A percentile compares a stretch with the other conserved stretches of the same genome.
phyloP scores from a whole-genome alignment of 2,888 invertebrate species.

The Junonia oenone region DNA sequence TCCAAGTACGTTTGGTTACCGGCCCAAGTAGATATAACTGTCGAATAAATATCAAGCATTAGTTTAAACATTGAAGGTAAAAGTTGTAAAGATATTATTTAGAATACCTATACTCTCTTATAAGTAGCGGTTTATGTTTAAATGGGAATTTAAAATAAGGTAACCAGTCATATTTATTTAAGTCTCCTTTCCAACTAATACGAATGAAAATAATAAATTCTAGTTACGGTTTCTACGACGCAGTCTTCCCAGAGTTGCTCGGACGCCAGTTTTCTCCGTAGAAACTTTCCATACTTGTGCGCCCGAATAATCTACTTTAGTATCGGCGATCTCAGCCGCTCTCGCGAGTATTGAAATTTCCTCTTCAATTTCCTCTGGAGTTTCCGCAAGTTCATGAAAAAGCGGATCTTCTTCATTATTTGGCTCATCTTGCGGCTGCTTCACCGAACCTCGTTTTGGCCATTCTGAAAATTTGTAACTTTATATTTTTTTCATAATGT shows the following conservation, averaged over 20 bases:
- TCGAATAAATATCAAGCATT: not conserved
- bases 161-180: no score
- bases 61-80: not conserved
- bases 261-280: slow-evolving; percentile 68
- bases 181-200: no score
- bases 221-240: slow-evolving; percentile 59
- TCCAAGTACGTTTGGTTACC: slow-evolving; percentile 83
- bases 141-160: no score
- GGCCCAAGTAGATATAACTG: slow-evolving; percentile 83
- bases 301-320: slow-evolving; percentile 83
- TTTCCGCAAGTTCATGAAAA: slow-evolving; percentile 31
- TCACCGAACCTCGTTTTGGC: slow-evolving; percentile 58
- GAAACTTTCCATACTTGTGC: slow-evolving; percentile 87
- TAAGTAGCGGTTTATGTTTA: no score
- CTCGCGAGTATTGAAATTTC: slow-evolving; percentile 32
- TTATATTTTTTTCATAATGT: not conserved
- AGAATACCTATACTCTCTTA: no score
- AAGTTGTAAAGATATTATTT: no score
- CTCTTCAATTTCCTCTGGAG: slow-evolving; percentile 27
- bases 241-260: slow-evolving; percentile 48
- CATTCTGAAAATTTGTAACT: slow-evolving; percentile 45
- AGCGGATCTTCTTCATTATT: slow-evolving; percentile 26
- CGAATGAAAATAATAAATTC: slow-evolving; percentile 1
- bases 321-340: slow-evolving; percentile 35
- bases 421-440: slow-evolving; percentile 43